Base-by-base conservation (phyloP, 64 coral and sea anemone species). In the Trachythela sp. region DNA sequence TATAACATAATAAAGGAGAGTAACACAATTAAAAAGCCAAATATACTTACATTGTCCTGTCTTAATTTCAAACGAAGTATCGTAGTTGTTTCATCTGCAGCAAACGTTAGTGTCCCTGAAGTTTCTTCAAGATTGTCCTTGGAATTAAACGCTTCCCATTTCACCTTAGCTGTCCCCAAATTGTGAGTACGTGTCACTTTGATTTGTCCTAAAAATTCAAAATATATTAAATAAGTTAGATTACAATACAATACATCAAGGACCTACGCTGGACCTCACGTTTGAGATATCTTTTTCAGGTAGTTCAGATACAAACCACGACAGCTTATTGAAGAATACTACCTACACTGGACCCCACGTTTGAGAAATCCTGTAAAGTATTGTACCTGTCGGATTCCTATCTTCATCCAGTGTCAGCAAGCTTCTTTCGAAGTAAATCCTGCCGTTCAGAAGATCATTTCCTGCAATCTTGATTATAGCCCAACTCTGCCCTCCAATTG, bases 371-470 rank as follows among this genome's bases (percentile, higher is more conserved):
- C n/a, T n/a, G n/a, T 45, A 11, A 45, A 11, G 11, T 2, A 8
- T 14, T 50, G 37, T 89, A 97, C 92, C 95, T 86, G 40, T 59
- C 4, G 92, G 85, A 75, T 72, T 20, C 10, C 29, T 72, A 70
- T 99, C 96, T 77, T 99, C 96, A 52, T 95, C 89, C 36, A 94
- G 56, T 11, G 93, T 99, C 33, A 88, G 83, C 43, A 93, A 94
- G 67, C 91, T 91, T 48, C 91, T 85, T 13, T 86, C 91, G 45
- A 94, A 99, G 10, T 91, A 87, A 34, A 99, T 91, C 4, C 87
- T 84, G 18, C 96, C 96, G 40, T 93, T 99, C 68, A 95, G 91
- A 13, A 94, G 56, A 80, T 99, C 96, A 52, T 99, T 99, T 0
- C 96, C 96, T 85, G 93, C 83, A 50, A 99, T 91, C 39, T 86